phyloP scores from a whole-genome alignment of 2,113 vertebrate genomes.

The Seriola rivoliana region DNA sequence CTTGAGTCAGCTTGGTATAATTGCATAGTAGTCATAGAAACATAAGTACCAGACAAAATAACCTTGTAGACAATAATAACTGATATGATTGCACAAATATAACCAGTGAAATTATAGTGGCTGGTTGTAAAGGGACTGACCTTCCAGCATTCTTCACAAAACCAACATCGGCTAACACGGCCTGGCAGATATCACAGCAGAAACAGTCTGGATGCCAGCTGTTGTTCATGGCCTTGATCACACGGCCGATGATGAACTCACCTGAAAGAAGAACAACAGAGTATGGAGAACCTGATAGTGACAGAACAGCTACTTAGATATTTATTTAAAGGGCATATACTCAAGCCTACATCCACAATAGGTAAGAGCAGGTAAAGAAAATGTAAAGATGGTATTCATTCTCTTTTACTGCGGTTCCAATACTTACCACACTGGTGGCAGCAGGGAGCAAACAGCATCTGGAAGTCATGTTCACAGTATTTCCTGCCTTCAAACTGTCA shows the following conservation, averaged over 20 bases:
- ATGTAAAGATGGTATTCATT: not conserved
- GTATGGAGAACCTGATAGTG: not conserved
- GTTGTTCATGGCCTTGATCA: slow-evolving; percentile 99
- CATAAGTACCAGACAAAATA: not conserved
- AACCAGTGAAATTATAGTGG: not conserved
- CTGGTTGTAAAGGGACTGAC: slow-evolving; percentile 73
- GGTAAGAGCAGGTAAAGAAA: not conserved
- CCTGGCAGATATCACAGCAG: slow-evolving; percentile 94
- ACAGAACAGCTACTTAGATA: not conserved
- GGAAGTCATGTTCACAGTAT: slow-evolving; percentile 99
- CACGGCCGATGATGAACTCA: slow-evolving; percentile 97
- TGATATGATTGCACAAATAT: not conserved
- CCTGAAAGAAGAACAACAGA: slow-evolving; percentile 78
- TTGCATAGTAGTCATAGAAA: not conserved
- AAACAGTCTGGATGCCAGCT: slow-evolving; percentile 99
- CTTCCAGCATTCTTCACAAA: slow-evolving; percentile 98
- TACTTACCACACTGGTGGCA: slow-evolving; percentile 98
- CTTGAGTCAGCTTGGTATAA: not conserved
- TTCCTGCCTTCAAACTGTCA: slow-evolving; percentile 98
- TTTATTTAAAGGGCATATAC: not conserved
- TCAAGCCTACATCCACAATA: not conserved
- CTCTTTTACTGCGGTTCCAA: slow-evolving; percentile 1
- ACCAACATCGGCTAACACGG: slow-evolving; percentile 94
- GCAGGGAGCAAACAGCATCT: slow-evolving; percentile 99
- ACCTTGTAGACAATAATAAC: not conserved